Base-by-base conservation (phyloP, 2,888 invertebrate genomes). In the Eutolmus rufibarbis region DNA sequence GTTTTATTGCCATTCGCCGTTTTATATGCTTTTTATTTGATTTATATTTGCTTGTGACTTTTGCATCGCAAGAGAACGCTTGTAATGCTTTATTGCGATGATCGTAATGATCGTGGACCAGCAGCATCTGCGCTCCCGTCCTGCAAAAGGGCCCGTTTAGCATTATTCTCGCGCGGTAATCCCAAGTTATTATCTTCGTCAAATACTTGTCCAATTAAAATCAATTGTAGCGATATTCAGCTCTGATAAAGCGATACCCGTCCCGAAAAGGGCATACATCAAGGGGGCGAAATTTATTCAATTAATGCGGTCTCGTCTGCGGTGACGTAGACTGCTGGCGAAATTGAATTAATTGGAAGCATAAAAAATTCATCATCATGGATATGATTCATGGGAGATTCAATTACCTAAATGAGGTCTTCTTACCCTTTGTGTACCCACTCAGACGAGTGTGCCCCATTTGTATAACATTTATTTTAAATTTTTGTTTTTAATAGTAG, bases 141-240 rank as follows among this genome's bases (percentile, higher is more conserved):
- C 9, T 40, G 37, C n/a, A n/a, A 76, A 34, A 40, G 28, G 76
- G 40, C 19, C 34, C 46, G 37, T 79, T 79, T 79, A 79, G 43
- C 79, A 79, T 79, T 66, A 23, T 16, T 14, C 12, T 23, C 79
- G 37, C 9, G 40, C 37, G 28, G 40, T 79, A 79, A 51, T 40
- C 9, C 40, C 2, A 43, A 79, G 23, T 79, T 79, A 79, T 79
- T 46, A 79, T 79, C 43, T 19, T 79, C 79, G 79, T 79, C 79
- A 79, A 79, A 79, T 79, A 79, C 79, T 79, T 79, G 76, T 76
- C 76, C 76, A 76, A 81, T 81, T 81, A 81, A 81, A 81, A 81
- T 81, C 81, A 81, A 81, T 81, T 81, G 51, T 51, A 51, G 12
- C 81, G 31, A 66, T 46, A 56, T 81, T 81, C 81, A 28, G 51